phyloP scores from a whole-genome alignment of 2,888 invertebrate genomes.

The Andrena minutula region DNA sequence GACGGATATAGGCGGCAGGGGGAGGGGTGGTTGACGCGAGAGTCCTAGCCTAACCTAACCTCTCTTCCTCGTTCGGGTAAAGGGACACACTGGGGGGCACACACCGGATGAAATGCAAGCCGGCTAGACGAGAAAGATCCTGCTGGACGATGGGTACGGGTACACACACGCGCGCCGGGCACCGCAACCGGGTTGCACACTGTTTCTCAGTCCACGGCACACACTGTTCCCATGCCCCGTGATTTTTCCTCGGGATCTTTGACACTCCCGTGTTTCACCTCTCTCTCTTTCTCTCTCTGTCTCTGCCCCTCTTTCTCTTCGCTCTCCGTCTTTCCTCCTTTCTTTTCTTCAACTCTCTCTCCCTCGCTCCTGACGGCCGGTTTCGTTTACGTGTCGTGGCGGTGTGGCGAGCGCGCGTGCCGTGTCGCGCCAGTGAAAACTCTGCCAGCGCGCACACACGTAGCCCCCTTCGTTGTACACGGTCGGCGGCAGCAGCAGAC shows the following conservation, averaged over 20 bases:
- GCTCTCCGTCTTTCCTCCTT: not conserved
- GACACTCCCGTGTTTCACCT: constrained; percentile 57
- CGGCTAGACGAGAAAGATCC: constrained; percentile 26
- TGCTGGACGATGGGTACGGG: constrained; percentile 15
- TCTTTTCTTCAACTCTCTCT: constrained; percentile 30
- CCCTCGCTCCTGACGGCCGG: constrained; percentile 47
- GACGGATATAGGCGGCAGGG: constrained; percentile 25
- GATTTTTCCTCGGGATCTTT: constrained; percentile 55
- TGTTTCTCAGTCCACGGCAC: constrained; percentile 57
- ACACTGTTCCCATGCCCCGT: constrained; percentile 62
- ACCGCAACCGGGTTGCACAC: constrained; percentile 49
- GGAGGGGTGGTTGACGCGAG: constrained; percentile 63
- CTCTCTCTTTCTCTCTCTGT: constrained; percentile 1
- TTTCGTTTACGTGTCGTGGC: constrained; percentile 61
- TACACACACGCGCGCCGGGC: constrained; percentile 26
- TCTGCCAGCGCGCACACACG: constrained; percentile 57
- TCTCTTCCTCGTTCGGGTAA: constrained; percentile 59
- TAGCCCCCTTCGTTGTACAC: constrained; percentile 18
- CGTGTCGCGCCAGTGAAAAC: constrained; percentile 70
- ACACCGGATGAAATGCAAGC: constrained; percentile 55
- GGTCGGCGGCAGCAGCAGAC: constrained; percentile 33
- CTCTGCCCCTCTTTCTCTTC: constrained; percentile 12
- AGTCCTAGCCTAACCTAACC: constrained; percentile 73
- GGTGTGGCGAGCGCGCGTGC: constrained; percentile 47
- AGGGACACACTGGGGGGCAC: constrained; percentile 50